These are phyloP conservation scores for Odontocolon sp. DNA, from an alignment of 2,888 invertebrate genomes.

Conservation along the genomic window DNA sequence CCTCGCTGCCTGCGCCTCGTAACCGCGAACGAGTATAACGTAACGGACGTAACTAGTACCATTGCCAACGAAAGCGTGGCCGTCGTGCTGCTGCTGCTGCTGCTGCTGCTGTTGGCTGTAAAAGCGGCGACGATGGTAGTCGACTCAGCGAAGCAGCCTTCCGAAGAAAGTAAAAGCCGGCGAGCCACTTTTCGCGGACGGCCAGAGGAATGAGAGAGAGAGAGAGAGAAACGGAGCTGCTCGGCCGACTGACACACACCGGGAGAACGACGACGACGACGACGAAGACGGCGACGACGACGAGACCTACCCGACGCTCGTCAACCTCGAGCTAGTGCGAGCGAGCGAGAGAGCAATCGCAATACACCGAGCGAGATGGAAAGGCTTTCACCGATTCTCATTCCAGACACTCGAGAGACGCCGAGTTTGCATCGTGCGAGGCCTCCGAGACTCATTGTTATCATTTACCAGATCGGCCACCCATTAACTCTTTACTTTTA, in stretches of 20 bases:
- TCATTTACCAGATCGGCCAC: no score
- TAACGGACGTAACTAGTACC: conserved; percentile 79
- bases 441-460: no score
- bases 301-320: conserved; percentile 59
- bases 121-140: neutral
- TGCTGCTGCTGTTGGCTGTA: conserved; percentile 5
- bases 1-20: conserved; percentile 31
- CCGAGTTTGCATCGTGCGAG: neutral
- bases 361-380: conserved; percentile 9
- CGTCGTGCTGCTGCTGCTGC: conserved; percentile 52
- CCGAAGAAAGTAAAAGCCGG: conserved; percentile 77
- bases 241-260: neutral
- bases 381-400: conserved; percentile 71
- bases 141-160: conserved; percentile 1
- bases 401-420: conserved; percentile 25
- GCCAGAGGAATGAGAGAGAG: neutral
- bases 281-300: conserved; percentile 11
- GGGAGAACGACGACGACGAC: conserved; percentile 7
- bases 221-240: conserved; percentile 14
- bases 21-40: conserved; percentile 63
- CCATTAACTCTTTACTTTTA: no score
- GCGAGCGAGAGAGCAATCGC: conserved; percentile 10
- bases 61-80: conserved; percentile 78
- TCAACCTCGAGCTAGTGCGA: conserved; percentile 27
- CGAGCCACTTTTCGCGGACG: conserved; percentile 73